phyloP scores from a whole-genome alignment of 1,140 invertebrate genomes.

The Drosophila athabasca region DNA sequence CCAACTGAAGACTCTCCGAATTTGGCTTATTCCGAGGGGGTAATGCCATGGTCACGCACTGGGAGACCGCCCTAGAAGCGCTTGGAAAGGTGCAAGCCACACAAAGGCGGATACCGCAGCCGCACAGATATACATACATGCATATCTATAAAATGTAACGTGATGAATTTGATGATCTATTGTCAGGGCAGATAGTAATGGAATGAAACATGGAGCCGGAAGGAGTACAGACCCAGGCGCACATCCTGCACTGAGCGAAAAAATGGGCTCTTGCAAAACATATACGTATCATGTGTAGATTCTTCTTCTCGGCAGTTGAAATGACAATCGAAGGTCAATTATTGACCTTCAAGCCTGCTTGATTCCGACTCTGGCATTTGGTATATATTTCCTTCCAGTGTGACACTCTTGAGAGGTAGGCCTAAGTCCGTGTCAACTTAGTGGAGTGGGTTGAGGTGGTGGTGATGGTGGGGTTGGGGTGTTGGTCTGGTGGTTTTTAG shows the following conservation, averaged over 20 bases:
- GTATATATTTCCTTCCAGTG: too few relatives aligned
- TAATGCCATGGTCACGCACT: constrained; percentile 65
- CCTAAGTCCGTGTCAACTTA: constrained; percentile 4
- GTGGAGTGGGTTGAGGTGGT: constrained; percentile 30
- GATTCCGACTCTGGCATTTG: too few relatives aligned
- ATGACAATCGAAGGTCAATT: too few relatives aligned
- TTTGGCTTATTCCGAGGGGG: constrained; percentile 57
- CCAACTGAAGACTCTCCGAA: constrained; percentile 7
- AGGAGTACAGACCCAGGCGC: too few relatives aligned
- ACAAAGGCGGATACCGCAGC: constrained; percentile 40
- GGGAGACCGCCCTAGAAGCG: neutral
- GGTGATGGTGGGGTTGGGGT: too few relatives aligned
- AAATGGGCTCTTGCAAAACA: too few relatives aligned
- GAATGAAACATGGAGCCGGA: neutral
- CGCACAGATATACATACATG: constrained; percentile 27
- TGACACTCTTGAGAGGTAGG: constrained; percentile 6
- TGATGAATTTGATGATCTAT: constrained; percentile 82
- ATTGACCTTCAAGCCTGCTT: too few relatives aligned
- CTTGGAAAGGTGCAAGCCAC: constrained; percentile 2
- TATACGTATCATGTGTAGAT: too few relatives aligned
- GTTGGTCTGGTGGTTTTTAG: too few relatives aligned
- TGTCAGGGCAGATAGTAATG: constrained; percentile 37
- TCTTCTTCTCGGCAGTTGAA: too few relatives aligned
- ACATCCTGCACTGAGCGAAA: too few relatives aligned
- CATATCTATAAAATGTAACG: constrained; percentile 79